phyloP scores from a whole-genome alignment of 2,888 invertebrate species.

The Linyphia triangularis region DNA sequence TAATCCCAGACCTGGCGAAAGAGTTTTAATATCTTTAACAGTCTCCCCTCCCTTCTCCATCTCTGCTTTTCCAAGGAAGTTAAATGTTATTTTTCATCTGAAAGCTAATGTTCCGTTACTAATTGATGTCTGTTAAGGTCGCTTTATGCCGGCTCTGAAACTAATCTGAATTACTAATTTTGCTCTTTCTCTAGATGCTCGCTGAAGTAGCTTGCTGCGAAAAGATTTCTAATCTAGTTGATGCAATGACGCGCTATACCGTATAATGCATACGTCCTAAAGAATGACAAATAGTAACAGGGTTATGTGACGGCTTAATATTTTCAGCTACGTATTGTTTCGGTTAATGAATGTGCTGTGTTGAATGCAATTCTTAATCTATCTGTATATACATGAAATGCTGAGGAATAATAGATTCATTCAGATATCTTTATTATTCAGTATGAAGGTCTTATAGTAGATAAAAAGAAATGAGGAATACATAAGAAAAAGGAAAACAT shows the following conservation, averaged over 20 bases:
- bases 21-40: conserved; percentile 3
- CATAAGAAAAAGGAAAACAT: too few species aligned
- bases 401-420: too few species aligned
- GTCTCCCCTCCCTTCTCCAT: background rate
- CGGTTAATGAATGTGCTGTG: too few species aligned
- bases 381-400: too few species aligned
- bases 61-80: background rate
- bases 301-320: background rate
- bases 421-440: too few species aligned
- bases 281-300: background rate
- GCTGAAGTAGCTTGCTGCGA: background rate
- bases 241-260: background rate
- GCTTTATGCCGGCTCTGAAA: background rate
- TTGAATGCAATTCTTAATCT: too few species aligned
- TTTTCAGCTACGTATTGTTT: too few species aligned
- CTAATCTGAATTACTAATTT: background rate
- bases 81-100: background rate
- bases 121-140: background rate
- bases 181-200: background rate
- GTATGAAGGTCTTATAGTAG: too few species aligned
- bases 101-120: background rate
- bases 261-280: background rate
- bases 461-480: too few species aligned
- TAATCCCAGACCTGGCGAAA: background rate
- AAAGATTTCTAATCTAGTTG: background rate